phyloP scores from a whole-genome alignment of 2,113 vertebrate genomes.

The Xyliphius kryptos region DNA sequence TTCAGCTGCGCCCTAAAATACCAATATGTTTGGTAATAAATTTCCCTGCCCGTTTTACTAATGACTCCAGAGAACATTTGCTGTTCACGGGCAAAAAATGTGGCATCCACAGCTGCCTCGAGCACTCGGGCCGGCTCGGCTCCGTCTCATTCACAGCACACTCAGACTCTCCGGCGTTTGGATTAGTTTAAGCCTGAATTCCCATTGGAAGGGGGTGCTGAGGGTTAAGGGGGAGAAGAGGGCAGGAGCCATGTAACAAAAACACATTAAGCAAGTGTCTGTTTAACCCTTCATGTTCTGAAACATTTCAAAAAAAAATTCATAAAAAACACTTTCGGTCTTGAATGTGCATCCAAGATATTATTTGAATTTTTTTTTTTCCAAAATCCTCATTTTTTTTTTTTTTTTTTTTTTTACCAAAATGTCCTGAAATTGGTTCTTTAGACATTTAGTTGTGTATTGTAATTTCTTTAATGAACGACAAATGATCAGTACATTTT shows the following conservation, averaged over 20 bases:
- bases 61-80: slow-evolving; percentile 59
- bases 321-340: too few species aligned
- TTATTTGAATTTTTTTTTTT: too few species aligned
- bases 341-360: too few species aligned
- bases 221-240: slow-evolving; percentile 55
- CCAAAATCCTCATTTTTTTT: too few species aligned
- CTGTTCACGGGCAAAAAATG: slow-evolving; percentile 55
- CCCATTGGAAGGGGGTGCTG: slow-evolving; percentile 25
- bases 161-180: slow-evolving; percentile 40
- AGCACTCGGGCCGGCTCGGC: slow-evolving; percentile 61
- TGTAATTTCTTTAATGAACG: too few species aligned
- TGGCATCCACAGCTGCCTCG: slow-evolving; percentile 62
- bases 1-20: slow-evolving; percentile 67
- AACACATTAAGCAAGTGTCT: slow-evolving; percentile 74
- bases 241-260: slow-evolving; percentile 70
- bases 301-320: background rate
- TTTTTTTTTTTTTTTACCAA: too few species aligned
- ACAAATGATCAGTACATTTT: too few species aligned
- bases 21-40: slow-evolving; percentile 69
- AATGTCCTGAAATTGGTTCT: too few species aligned
- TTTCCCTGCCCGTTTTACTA: slow-evolving; percentile 57
- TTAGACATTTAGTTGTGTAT: too few species aligned
- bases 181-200: slow-evolving; percentile 49
- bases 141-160: slow-evolving; percentile 35
- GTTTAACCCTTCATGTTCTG: slow-evolving; percentile 40